phyloP scores from a whole-genome alignment of 2,888 invertebrate genomes.

The Apamea monoglypha region DNA sequence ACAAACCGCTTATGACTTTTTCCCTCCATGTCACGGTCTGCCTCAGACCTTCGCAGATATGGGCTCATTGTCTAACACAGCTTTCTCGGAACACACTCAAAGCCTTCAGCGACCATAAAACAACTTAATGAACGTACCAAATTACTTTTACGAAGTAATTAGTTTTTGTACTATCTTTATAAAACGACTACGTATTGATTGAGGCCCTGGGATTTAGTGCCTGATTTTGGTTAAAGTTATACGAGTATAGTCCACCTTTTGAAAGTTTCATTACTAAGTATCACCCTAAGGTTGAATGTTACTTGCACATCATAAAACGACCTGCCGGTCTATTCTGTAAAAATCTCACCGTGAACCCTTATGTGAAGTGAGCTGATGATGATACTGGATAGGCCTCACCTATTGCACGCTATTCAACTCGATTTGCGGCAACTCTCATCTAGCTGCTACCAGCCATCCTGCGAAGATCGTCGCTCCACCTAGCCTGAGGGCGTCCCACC shows the following conservation, averaged over 20 bases:
- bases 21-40: slow-evolving; percentile 39
- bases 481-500: too few relatives aligned
- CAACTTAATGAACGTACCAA: slow-evolving; percentile 48
- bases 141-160: slow-evolving; percentile 35
- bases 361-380: too few relatives aligned
- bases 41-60: slow-evolving; percentile 50
- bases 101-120: slow-evolving; percentile 50
- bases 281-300: background rate
- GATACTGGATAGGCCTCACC: too few relatives aligned
- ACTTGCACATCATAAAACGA: too few relatives aligned
- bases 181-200: slow-evolving; percentile 12
- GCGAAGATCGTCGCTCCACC: too few relatives aligned
- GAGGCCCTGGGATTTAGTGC: background rate
- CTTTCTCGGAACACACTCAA: slow-evolving; percentile 47
- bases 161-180: slow-evolving; percentile 13
- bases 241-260: background rate
- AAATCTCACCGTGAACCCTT: too few relatives aligned
- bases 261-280: background rate
- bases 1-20: slow-evolving; percentile 24
- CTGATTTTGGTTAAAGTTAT: background rate
- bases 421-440: too few relatives aligned
- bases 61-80: slow-evolving; percentile 59
- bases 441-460: too few relatives aligned
- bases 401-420: too few relatives aligned
- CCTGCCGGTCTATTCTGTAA: too few relatives aligned